Base-by-base conservation (phyloP, 2,797 vertebrate genomes). In the Falco peregrinus region DNA sequence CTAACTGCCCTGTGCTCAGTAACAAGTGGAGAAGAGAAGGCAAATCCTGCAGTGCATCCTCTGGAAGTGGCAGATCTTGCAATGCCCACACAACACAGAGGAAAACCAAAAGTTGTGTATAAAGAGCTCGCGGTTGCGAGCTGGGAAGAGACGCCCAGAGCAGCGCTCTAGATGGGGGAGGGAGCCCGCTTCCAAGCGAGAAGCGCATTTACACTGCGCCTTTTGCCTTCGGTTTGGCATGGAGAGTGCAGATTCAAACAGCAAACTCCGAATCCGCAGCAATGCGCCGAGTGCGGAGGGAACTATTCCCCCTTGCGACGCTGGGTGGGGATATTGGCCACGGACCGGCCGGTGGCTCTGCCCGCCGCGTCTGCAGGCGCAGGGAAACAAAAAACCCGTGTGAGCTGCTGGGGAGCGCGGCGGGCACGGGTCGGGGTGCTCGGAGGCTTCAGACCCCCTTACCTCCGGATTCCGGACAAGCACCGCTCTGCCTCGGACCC, bases 251-350 rank as follows among this genome's bases (percentile, higher is more conserved):
- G 11, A 11, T 5, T 21, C 13, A 15, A 47, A 16, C 7, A 60
- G 26, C 29, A 47, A 59, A 61, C 2, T 22, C n/a, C 7, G 13
- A n/a, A 10, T 1, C 6, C 13, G 31, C 37, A 4, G 25, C 13
- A 4, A 39, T 73, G 45, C 6, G 48, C n/a, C 2, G 39, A 15
- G 0, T 1, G 31, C 37, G 21, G n/a, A 70, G 19, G 12, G 54
- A 45, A 68, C 22, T 61, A 78, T 96, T 95, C 92, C 16, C 8
- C 4, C 11, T 92, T 59, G 31, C 5, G 88, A 91, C 93, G 76
- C 94, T 95, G 83, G 94, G 96, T 94, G 94, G 94, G 74, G 82
- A 4, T 97, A 88, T 95, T 90, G 79, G 50, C 94, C 82, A 48
- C 9, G n/a, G 61, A 95, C 13, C 4, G 57, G 33, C 8, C 28